phyloP scores from a whole-genome alignment of 1,140 invertebrate species.

The Anadara kagoshimensis region DNA sequence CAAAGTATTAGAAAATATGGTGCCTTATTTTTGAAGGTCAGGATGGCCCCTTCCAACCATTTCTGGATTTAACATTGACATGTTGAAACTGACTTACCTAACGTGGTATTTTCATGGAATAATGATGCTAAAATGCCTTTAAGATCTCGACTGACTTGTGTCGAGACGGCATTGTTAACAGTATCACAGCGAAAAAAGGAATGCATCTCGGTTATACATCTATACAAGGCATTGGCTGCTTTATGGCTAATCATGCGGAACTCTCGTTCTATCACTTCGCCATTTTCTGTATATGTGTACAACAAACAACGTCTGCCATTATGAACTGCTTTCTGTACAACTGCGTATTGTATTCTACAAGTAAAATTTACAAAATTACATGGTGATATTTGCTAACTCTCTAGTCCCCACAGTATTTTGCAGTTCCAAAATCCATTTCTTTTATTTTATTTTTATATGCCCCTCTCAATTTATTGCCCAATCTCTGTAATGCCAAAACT shows the following conservation, averaged over 20 bases:
- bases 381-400: background rate
- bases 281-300: slow-evolving; percentile 77
- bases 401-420: too few species aligned
- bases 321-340: slow-evolving; percentile 87
- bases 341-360: slow-evolving; percentile 87
- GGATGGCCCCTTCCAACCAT: too few species aligned
- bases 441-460: too few species aligned
- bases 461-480: too few species aligned
- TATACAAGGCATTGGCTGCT: slow-evolving; percentile 86
- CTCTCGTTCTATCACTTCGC: slow-evolving; percentile 80
- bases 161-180: slow-evolving; percentile 88
- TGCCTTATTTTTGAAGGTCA: too few species aligned
- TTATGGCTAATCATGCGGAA: slow-evolving; percentile 87
- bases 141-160: slow-evolving; percentile 90
- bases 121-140: slow-evolving; percentile 91
- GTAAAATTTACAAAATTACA: slow-evolving; percentile 10
- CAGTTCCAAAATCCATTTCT: too few species aligned
- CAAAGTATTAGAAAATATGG: too few species aligned
- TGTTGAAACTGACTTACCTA: slow-evolving; percentile 78
- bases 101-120: slow-evolving; percentile 90
- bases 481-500: too few species aligned
- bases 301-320: slow-evolving; percentile 84
- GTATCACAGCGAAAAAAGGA: slow-evolving; percentile 94
- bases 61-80: too few species aligned
- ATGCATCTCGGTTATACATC: slow-evolving; percentile 92